These are phyloP conservation scores for Osmerus eperlanus DNA, from an alignment of 2,113 vertebrate species.

Conservation along the genomic window DNA sequence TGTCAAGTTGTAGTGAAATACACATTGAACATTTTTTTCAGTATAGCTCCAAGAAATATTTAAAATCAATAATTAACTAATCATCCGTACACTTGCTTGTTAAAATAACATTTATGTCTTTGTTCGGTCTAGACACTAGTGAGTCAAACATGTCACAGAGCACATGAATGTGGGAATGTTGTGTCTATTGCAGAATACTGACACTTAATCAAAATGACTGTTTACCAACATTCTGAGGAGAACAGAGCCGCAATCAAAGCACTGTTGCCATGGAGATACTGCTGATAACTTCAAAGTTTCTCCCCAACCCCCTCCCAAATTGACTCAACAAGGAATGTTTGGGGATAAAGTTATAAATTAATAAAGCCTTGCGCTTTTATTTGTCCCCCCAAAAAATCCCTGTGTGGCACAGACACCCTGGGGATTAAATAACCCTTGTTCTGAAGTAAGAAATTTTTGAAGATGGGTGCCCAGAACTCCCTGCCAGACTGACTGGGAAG, in stretches of 20 bases:
- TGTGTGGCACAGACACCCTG: background rate
- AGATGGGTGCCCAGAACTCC: background rate
- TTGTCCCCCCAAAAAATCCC: background rate
- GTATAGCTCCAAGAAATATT: too few species aligned
- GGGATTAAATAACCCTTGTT: slow-evolving; percentile 1
- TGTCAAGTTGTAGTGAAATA: too few species aligned
- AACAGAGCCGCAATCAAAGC: slow-evolving; percentile 36
- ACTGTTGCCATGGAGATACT: slow-evolving; percentile 44
- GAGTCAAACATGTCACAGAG: background rate
- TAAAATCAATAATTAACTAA: too few species aligned
- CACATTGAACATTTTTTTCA: too few species aligned
- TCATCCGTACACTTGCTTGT: too few species aligned
- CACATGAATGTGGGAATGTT: slow-evolving; percentile 22
- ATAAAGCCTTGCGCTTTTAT: slow-evolving; percentile 11
- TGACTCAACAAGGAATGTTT: slow-evolving; percentile 15
- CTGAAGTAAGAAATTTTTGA: slow-evolving; percentile 1
- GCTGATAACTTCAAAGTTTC: slow-evolving; percentile 33
- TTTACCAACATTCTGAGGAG: slow-evolving; percentile 17
- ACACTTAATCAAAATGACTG: slow-evolving; percentile 21
- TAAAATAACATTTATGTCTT: background rate
- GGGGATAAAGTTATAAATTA: slow-evolving; percentile 18
- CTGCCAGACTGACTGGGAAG: background rate
- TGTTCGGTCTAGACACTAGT: background rate
- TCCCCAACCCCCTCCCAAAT: slow-evolving; percentile 12
- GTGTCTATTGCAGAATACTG: slow-evolving; percentile 1